Evolutionary conservation across 2,113 vertebrate species (phyloP), one percentile per base, ranked within the genome.

Genomic region (Telmatochromis brachygnathus): DNA sequence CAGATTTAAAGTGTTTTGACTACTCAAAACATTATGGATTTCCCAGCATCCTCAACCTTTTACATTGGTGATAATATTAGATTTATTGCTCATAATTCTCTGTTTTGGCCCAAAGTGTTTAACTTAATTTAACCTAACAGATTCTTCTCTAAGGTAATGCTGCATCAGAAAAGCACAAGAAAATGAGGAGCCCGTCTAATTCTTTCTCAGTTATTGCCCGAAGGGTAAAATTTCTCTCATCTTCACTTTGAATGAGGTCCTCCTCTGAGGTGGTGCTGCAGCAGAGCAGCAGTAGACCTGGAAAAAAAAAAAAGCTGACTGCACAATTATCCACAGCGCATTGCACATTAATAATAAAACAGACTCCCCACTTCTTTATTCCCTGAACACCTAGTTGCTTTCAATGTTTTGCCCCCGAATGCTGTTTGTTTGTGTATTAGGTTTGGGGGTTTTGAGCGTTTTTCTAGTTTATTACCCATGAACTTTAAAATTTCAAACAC

Each of bases 321-420:
- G 75, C 82, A 91, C 86, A 92, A 73, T 92, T 90, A 93, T 88
- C 81, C 65, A 65, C 79, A 89, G 65, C 82, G 90, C 84, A 92
- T 53, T 85, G 65, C 81, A 86, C 91, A 93, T 95, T 53, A 94
- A 93, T 95, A 95, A 95, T 94, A 92, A 85, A 95, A 90, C 83
- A 90, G 19, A 62, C 45, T 83, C 26, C 82, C 79, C 35, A 51
- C 56, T 81, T 87, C 37, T 82, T 86, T 45, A 88, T 75, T 28
- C 80, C 45, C 49, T 3, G 79, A 91, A 81, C 53, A 75, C 35
- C 23, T 39, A 28, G 42, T 17, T 51, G 33, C 73, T 88, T 77
- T 75, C 35, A 28, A 19, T 81, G 17, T 79, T 83, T 88, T n/a
- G 8, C 53, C 80, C 35, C 28, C 14, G 28, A 56, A n/a, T 55